Percentiles rank a stretch among this genome's conserved stretches.
Evolutionary conservation across 2,113 vertebrate species (phyloP).

Genomic region (Blennius ocellaris): DNA sequence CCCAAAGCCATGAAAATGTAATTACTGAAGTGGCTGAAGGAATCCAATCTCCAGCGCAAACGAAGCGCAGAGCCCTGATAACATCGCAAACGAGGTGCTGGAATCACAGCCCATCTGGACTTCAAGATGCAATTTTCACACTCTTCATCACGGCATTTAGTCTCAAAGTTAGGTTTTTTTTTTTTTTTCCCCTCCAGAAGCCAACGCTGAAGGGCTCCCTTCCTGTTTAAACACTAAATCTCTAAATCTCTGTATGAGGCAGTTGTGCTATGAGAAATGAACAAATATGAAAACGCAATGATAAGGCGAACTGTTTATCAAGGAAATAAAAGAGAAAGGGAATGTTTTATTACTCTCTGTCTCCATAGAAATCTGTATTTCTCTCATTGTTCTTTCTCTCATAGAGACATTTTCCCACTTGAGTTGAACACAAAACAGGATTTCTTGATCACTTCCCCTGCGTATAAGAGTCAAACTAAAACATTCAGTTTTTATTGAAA

Average conservation of each 20-base stretch:
- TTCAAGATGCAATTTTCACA: constrained; percentile 25
- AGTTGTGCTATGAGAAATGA: not conserved
- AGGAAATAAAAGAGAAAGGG: not conserved
- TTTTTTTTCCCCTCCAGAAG: constrained; percentile 20
- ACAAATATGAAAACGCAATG: not conserved
- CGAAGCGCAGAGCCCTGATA: constrained; percentile 43
- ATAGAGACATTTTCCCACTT: too few relatives aligned
- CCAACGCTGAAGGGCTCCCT: not conserved
- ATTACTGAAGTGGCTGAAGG: constrained; percentile 38
- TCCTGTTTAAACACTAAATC: constrained; percentile 1
- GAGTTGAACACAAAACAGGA: too few relatives aligned
- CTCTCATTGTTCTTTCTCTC: not conserved
- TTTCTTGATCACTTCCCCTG: too few relatives aligned
- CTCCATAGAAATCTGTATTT: constrained; percentile 30
- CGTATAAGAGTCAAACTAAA: too few relatives aligned
- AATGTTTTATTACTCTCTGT: not conserved
- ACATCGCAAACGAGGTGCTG: constrained; percentile 42
- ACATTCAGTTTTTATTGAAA: too few relatives aligned
- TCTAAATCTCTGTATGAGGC: not conserved
- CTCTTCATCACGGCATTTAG: constrained; percentile 22
- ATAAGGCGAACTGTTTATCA: not conserved
- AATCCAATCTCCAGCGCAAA: constrained; percentile 53
- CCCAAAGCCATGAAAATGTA: constrained; percentile 27
- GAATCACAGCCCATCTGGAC: constrained; percentile 50
- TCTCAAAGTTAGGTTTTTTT: not conserved